A percentile compares a stretch with the other conserved stretches of the same genome.
phyloP scores from a whole-genome alignment of 2,888 invertebrate species.

The Latheticus oryzae region DNA sequence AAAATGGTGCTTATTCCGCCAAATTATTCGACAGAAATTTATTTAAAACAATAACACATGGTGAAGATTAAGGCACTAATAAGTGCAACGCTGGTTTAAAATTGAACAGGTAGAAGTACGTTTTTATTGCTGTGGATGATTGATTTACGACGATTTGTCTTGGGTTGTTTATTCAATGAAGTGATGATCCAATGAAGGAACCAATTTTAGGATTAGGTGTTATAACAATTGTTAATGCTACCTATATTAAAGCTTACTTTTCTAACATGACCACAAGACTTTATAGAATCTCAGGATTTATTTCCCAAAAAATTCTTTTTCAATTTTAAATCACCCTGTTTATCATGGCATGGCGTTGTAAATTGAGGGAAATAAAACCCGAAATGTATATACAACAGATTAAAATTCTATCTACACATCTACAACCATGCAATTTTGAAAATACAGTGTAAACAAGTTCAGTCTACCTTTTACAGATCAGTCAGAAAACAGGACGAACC shows the following conservation, averaged over 20 bases:
- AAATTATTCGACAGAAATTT: too few species aligned
- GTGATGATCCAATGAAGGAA: neutral
- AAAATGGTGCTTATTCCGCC: conserved; percentile 1
- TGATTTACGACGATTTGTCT: too few species aligned
- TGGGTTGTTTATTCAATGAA: too few species aligned
- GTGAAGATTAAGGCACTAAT: conserved; percentile 48
- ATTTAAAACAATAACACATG: conserved; percentile 27
- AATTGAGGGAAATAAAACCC: neutral
- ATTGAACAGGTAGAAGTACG: conserved; percentile 40
- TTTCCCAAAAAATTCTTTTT: conserved; percentile 1
- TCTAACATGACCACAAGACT: neutral
- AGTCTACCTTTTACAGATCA: conserved; percentile 44
- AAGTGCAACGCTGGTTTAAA: conserved; percentile 47
- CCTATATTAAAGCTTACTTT: conserved; percentile 1
- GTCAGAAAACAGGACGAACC: conserved; percentile 42
- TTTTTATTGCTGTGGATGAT: conserved; percentile 37
- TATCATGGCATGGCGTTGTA: conserved; percentile 7
- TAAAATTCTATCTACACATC: conserved; percentile 23
- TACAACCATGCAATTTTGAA: conserved; percentile 35
- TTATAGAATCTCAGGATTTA: neutral
- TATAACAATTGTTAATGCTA: conserved; percentile 13
- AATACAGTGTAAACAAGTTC: conserved; percentile 34
- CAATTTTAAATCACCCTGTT: conserved; percentile 4
- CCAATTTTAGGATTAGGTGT: conserved; percentile 7
- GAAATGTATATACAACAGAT: conserved; percentile 17